Evolutionary conservation across 2,888 invertebrate genomes (phyloP), one percentile per base, ranked within the genome.

Genomic region (Carabus problematicus): DNA sequence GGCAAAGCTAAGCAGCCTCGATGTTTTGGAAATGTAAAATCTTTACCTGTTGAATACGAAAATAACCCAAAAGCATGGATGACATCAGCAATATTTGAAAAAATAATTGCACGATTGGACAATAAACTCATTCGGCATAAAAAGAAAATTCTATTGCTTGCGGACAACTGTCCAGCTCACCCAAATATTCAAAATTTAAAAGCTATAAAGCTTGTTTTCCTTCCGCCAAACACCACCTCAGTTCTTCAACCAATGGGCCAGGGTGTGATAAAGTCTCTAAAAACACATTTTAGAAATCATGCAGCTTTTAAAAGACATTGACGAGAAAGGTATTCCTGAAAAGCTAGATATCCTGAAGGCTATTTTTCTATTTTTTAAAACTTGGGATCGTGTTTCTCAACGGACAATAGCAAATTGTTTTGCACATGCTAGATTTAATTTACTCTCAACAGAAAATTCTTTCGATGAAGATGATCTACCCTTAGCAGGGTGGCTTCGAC

Each of bases 1-100:
- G 77, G 77, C n/a, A 78, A 78, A 70, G 74, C 75, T 6, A 61
- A 72, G 68, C 71, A 73, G 16, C 76, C 76, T 3, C 58, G 76
- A 55, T 75, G 75, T 74, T 77, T 77, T 54, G 74, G 70, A 58
- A 71, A 69, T 60, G 63, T 71, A 7, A 60, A 55, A 49, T 19
- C 11, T 16, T 40, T 74, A 2, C 76, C 75, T 8, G 71, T 76
- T 3, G 72, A 74, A 60, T 76, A 74, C 54, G 62, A 63, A n/a
- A 49, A 63, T 7, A 75, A 75, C 58, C 64, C 64, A 62, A 76
- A 71, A 64, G 74, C 75, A 7, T 75, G 75, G 76, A 76, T 78
- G 76, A 76, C 72, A 47, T 61, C 64, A n/a, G 70, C 55, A 40
- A 70, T 75, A 18, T 47, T 47, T 61, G 12, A 61, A 12, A 18